Evolutionary conservation across 1,140 invertebrate species (phyloP), one percentile per base, ranked within the genome.

Genomic region (Adelges cooleyi): DNA sequence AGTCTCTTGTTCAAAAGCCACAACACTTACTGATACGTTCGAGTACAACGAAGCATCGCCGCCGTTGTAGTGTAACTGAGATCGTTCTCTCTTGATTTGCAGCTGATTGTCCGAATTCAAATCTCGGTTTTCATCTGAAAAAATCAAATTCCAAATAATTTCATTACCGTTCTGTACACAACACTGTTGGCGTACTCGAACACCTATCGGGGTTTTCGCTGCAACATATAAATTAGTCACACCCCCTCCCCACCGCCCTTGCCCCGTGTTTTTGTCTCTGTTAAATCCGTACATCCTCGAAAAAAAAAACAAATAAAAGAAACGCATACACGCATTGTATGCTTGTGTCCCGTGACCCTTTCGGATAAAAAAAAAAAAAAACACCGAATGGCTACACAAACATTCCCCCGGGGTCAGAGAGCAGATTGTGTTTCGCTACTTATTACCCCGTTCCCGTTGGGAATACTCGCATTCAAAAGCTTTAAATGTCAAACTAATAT

Each of bases 51-150:
- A 89, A 15, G 56, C 25, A 75, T 93, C 90, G n/a, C 88, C 87
- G 71, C 88, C 87, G 71, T 88, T 90, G 74, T 92, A 93, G 67
- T 89, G 87, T 71, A 42, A 42, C 27, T 67, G 56, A 54, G 56
- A 91, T 89, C 75, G 89, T 82, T 74, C 92, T 92, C 10, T 87
- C 78, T 69, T 92, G 89, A 66, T 92, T 89, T 66, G 92, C 89
- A 2, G 84, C 80, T 67, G 74, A 73, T 51, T 50, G 29, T 75
- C 88, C 84, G 69, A 86, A 87, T 86, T 90, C 72, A 89, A 80
- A 73, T 91, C 88, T 71, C 87, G 81, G 75, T 89, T 89, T 71
- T 91, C 89, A 77, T 90, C 88, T 88, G 79, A 27, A 79, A 77
- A 73, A 73, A 75, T 72, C 72, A 71, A 71, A 70, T 69, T 48